phyloP scores from a whole-genome alignment of 1,140 invertebrate genomes.

The Drosophila ohnishii region DNA sequence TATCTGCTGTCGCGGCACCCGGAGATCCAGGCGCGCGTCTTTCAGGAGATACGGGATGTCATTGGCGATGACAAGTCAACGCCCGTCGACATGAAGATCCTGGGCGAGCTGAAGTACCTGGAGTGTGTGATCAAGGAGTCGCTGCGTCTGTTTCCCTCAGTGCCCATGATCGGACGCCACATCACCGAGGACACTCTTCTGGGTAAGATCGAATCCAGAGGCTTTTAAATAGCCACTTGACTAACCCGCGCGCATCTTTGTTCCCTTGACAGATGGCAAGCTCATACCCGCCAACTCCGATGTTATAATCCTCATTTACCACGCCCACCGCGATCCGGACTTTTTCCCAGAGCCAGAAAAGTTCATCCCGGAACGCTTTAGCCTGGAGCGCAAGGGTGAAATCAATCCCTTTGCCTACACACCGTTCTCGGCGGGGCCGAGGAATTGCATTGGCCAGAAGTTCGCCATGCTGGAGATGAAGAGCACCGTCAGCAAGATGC shows the following conservation, averaged over 20 bases:
- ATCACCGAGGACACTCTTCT: conserved; percentile 84
- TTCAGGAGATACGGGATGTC: conserved; percentile 85
- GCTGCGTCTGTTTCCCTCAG: conserved; percentile 87
- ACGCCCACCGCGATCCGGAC: conserved; percentile 84
- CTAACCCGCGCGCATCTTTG: not conserved
- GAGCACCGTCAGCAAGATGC: conserved; percentile 82
- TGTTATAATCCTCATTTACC: conserved; percentile 81
- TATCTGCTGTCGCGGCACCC: conserved; percentile 85
- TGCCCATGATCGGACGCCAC: conserved; percentile 86
- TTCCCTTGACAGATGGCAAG: conserved; percentile 58
- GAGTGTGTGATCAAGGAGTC: conserved; percentile 88
- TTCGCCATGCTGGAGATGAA: conserved; percentile 92
- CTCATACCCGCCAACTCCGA: conserved; percentile 81
- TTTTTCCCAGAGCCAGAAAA: conserved; percentile 85
- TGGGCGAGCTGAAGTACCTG: conserved; percentile 74
- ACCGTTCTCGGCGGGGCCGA: conserved; percentile 87
- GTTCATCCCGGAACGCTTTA: conserved; percentile 88
- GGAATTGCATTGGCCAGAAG: conserved; percentile 89
- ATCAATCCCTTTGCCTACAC: conserved; percentile 84
- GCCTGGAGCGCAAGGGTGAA: conserved; percentile 75
- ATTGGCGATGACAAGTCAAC: conserved; percentile 83
- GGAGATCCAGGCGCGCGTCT: conserved; percentile 86
- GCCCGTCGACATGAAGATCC: conserved; percentile 52
- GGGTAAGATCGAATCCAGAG: conserved; percentile 41
- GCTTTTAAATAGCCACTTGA: not conserved